phyloP scores from a whole-genome alignment of 2,113 vertebrate species.

The Chloropsis cyanopogon region DNA sequence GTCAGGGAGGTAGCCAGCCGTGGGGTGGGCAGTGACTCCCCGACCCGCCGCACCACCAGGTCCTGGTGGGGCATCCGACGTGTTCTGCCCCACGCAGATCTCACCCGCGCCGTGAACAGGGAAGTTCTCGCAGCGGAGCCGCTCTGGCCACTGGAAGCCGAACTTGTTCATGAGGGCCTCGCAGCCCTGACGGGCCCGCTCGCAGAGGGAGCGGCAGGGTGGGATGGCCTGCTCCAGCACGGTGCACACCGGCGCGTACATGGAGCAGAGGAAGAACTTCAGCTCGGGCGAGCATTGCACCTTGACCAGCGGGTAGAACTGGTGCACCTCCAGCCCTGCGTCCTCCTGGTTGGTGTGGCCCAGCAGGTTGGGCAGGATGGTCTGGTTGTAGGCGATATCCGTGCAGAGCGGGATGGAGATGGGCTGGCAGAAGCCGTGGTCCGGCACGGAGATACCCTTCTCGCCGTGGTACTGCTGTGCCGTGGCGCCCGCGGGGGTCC shows the following conservation, averaged over 20 bases:
- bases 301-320: conserved; percentile 94
- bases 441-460: conserved; percentile 86
- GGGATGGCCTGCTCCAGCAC: conserved; percentile 95
- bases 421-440: conserved; percentile 93
- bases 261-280: conserved; percentile 94
- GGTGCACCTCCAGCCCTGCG: conserved; percentile 91
- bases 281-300: conserved; percentile 94
- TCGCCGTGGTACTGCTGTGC: conserved; percentile 83
- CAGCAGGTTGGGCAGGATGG: conserved; percentile 93
- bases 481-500: conserved; percentile 11
- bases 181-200: conserved; percentile 91
- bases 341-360: conserved; percentile 95
- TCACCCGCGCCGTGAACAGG: conserved; percentile 88
- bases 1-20: conserved; percentile 62
- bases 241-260: conserved; percentile 95
- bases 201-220: conserved; percentile 91
- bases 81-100: conserved; percentile 95
- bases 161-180: conserved; percentile 99
- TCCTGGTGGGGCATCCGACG: conserved; percentile 67
- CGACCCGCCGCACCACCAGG: conserved; percentile 18
- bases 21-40: conserved; percentile 71
- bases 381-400: conserved; percentile 95
- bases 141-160: conserved; percentile 95
- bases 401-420: conserved; percentile 94
- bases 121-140: conserved; percentile 92